Conservation (phyloP, 1,140 invertebrate genomes). For the Acromyrmex echinatior region DNA sequence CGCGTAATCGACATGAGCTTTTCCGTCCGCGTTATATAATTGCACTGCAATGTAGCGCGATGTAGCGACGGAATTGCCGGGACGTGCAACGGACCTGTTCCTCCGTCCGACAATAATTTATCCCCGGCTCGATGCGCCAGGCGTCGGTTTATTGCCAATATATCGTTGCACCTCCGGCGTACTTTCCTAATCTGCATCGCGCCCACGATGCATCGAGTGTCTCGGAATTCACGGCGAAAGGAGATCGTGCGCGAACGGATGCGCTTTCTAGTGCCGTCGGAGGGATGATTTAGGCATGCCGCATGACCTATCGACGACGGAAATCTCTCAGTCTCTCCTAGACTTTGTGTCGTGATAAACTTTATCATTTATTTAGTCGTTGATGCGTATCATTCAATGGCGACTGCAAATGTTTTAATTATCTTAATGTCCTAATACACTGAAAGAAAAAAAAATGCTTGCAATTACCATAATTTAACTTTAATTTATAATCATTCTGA, state of each 20-base stretch:
- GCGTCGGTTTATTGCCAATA: slow-evolving; percentile 62
- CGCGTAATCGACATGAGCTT: slow-evolving; percentile 37
- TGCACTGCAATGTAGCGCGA: slow-evolving; percentile 9
- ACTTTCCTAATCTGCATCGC: slow-evolving; percentile 64
- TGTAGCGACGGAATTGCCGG: slow-evolving; percentile 33
- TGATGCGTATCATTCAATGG: neutral
- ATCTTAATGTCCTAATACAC: neutral
- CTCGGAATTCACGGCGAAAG: slow-evolving; percentile 52
- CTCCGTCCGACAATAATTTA: slow-evolving; percentile 59
- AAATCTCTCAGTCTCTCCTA: slow-evolving; percentile 14
- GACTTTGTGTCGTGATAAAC: slow-evolving; percentile 6
- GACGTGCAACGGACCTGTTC: slow-evolving; percentile 45
- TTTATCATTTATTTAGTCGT: neutral
- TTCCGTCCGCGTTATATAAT: slow-evolving; percentile 47
- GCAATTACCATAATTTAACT: no score
- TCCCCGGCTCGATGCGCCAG: slow-evolving; percentile 53
- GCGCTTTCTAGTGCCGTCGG: slow-evolving; percentile 37
- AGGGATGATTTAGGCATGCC: slow-evolving; percentile 45
- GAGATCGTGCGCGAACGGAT: slow-evolving; percentile 44
- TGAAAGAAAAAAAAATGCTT: no score
- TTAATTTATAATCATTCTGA: no score
- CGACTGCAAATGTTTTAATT: neutral
- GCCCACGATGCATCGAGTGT: slow-evolving; percentile 59
- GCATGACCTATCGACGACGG: slow-evolving; percentile 15
- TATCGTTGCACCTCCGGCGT: slow-evolving; percentile 59